Conservation (phyloP, 2,888 invertebrate genomes). For the Drosophila meridiana region DNA sequence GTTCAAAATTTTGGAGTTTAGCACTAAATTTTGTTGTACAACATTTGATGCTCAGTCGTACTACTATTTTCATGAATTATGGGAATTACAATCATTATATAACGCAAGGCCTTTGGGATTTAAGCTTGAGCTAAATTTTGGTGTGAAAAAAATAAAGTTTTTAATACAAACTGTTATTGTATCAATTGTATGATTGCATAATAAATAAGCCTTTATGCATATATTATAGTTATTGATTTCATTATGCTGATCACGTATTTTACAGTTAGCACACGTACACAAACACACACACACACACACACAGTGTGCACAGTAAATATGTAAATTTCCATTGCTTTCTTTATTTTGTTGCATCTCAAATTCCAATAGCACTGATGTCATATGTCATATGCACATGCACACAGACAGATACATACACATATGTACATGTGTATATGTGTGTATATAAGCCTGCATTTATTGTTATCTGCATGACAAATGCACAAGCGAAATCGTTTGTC, state of each 20-base stretch:
- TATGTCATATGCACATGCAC: constrained; percentile 2
- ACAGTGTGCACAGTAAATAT: constrained; percentile 13
- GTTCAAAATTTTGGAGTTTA: not conserved
- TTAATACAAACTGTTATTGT: not conserved
- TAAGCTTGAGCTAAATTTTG: not conserved
- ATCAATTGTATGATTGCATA: not conserved
- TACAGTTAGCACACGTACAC: constrained; percentile 23
- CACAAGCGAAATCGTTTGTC: constrained; percentile 11
- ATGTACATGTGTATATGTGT: not conserved
- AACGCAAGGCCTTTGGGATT: not conserved
- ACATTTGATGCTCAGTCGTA: not conserved
- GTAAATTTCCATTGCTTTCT: not conserved
- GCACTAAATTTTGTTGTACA: not conserved
- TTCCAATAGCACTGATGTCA: constrained; percentile 47
- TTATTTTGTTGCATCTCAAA: constrained; percentile 22
- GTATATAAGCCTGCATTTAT: not conserved
- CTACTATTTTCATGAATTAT: not conserved
- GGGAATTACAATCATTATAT: not conserved
- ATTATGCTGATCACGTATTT: constrained; percentile 37
- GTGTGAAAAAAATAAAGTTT: not conserved
- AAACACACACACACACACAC: not conserved
- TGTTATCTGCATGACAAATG: constrained; percentile 26
- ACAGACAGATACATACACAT: not conserved
- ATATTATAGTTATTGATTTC: constrained; percentile 14
- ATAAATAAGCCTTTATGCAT: constrained; percentile 9